Evolutionary conservation across 2,113 vertebrate genomes (phyloP).

Genomic region (Acanthochromis polyacanthus): DNA sequence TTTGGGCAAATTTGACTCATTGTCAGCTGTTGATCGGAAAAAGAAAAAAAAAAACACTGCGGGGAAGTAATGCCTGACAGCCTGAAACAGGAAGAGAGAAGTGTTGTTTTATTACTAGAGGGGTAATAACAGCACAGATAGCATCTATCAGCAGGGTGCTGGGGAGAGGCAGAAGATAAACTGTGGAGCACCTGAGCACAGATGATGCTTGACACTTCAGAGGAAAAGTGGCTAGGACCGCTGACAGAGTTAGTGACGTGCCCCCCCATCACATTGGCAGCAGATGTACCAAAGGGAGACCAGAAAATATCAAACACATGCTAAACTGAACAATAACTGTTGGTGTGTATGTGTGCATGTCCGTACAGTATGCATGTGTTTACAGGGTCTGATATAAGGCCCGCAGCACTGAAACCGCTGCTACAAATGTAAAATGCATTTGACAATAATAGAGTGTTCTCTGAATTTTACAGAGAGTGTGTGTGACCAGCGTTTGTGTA

Average conservation of each 20-base stretch:
- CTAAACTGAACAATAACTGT: constrained; percentile 48
- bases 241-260: constrained; percentile 63
- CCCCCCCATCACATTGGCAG: constrained; percentile 43
- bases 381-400: constrained; percentile 2
- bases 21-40: constrained; percentile 33
- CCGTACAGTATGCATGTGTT: no score
- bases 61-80: constrained; percentile 66
- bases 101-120: constrained; percentile 80
- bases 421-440: constrained; percentile 44
- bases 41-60: constrained; percentile 22
- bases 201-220: constrained; percentile 72
- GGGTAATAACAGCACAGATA: constrained; percentile 72
- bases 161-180: constrained; percentile 69
- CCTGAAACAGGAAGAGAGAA: constrained; percentile 62
- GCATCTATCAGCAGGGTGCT: constrained; percentile 75
- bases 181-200: constrained; percentile 71
- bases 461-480: constrained; percentile 53
- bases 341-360: constrained; percentile 22
- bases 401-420: constrained; percentile 37
- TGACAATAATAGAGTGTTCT: constrained; percentile 58
- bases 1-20: constrained; percentile 39
- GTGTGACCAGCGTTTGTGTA: constrained; percentile 54
- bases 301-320: constrained; percentile 51
- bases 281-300: constrained; percentile 45
- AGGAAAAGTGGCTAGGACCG: constrained; percentile 57